Conservation (phyloP, 2,113 vertebrate genomes). For the Trichechus manatus region DNA sequence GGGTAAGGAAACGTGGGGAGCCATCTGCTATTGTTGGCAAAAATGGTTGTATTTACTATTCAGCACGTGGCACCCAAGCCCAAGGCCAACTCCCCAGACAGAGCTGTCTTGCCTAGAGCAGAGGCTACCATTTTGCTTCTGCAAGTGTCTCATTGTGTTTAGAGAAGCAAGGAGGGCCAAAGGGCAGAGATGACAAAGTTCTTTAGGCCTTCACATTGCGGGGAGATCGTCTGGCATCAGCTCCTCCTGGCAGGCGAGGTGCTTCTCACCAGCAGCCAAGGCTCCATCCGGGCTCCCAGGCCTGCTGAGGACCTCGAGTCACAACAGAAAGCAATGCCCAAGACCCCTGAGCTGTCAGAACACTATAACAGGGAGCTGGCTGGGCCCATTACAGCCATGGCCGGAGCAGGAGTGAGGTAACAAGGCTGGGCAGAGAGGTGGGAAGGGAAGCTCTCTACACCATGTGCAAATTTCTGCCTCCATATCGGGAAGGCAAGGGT, state of each 20-base stretch:
- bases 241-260: slow-evolving; percentile 64
- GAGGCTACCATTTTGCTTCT: slow-evolving; percentile 41
- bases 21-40: slow-evolving; percentile 63
- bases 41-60: slow-evolving; percentile 21
- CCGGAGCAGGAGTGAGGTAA: slow-evolving; percentile 89
- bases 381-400: slow-evolving; percentile 39
- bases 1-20: slow-evolving; percentile 12
- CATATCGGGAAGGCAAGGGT: slow-evolving; percentile 71
- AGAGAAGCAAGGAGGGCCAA: slow-evolving; percentile 56
- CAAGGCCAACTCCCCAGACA: slow-evolving; percentile 38
- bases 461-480: slow-evolving; percentile 87
- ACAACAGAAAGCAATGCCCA: not conserved
- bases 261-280: not conserved
- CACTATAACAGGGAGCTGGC: slow-evolving; percentile 32
- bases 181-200: slow-evolving; percentile 38
- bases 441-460: slow-evolving; percentile 77
- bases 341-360: slow-evolving; percentile 75
- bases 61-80: not conserved
- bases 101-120: slow-evolving; percentile 39
- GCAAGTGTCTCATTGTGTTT: slow-evolving; percentile 12
- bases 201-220: slow-evolving; percentile 28
- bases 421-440: slow-evolving; percentile 84
- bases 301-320: slow-evolving; percentile 58
- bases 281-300: slow-evolving; percentile 38
- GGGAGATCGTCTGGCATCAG: slow-evolving; percentile 38